phyloP scores from a whole-genome alignment of 1,140 invertebrate species.

The Leptonema lineaticorne region DNA sequence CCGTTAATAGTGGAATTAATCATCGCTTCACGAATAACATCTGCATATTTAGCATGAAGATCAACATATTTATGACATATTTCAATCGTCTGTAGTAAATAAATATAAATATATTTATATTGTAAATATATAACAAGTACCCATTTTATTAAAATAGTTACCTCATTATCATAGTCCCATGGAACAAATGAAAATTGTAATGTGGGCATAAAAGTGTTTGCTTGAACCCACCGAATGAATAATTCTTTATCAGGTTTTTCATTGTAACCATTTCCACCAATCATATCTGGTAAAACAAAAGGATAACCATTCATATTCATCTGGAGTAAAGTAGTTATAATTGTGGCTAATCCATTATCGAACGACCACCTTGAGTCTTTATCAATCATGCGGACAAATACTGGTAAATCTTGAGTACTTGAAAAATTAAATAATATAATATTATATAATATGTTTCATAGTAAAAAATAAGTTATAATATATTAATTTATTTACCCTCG shows the following conservation, averaged over 20 bases:
- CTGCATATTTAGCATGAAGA: slow-evolving; percentile 68
- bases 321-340: slow-evolving; percentile 78
- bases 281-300: slow-evolving; percentile 86
- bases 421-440: too few relatives aligned
- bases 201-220: slow-evolving; percentile 81
- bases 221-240: slow-evolving; percentile 87
- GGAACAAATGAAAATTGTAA: slow-evolving; percentile 88
- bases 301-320: slow-evolving; percentile 84
- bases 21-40: slow-evolving; percentile 64
- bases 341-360: slow-evolving; percentile 74
- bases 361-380: slow-evolving; percentile 78
- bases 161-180: slow-evolving; percentile 81
- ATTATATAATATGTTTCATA: too few relatives aligned
- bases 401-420: slow-evolving; percentile 73
- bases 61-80: slow-evolving; percentile 67
- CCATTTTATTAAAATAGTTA: too few relatives aligned
- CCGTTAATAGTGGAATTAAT: slow-evolving; percentile 62
- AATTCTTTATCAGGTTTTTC: slow-evolving; percentile 72
- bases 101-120: slow-evolving; percentile 23
- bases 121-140: slow-evolving; percentile 5
- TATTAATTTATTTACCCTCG: slow-evolving; percentile 49
- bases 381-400: slow-evolving; percentile 88
- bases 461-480: background rate
- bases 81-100: slow-evolving; percentile 56
- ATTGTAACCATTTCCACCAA: slow-evolving; percentile 80